Conservation (phyloP, 2,888 invertebrate species). For the Hyalella azteca region DNA sequence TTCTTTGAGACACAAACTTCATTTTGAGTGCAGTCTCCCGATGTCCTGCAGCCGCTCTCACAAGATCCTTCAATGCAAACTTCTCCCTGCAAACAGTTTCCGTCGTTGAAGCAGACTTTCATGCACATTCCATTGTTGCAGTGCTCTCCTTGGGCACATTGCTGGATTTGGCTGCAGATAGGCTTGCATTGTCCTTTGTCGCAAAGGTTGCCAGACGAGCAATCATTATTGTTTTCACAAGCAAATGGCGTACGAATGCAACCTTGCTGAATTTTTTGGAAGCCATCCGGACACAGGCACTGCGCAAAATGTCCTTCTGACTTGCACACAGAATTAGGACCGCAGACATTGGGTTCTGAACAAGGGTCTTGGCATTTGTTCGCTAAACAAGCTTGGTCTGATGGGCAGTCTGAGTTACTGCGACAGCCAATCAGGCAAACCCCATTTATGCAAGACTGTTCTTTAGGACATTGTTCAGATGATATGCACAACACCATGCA, state of each 20-base stretch:
- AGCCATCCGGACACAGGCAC: slow-evolving; percentile 80
- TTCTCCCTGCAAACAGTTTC: slow-evolving; percentile 88
- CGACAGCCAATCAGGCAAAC: slow-evolving; percentile 84
- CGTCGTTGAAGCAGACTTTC: slow-evolving; percentile 86
- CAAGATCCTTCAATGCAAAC: slow-evolving; percentile 83
- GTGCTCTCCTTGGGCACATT: slow-evolving; percentile 83
- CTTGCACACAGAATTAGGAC: slow-evolving; percentile 77
- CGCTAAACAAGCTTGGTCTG: slow-evolving; percentile 79
- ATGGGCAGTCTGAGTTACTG: slow-evolving; percentile 79
- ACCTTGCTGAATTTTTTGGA: slow-evolving; percentile 86
- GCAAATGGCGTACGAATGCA: slow-evolving; percentile 80
- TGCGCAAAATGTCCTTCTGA: slow-evolving; percentile 79
- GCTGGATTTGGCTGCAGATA: slow-evolving; percentile 73
- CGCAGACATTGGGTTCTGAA: slow-evolving; percentile 78
- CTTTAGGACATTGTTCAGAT: slow-evolving; percentile 79
- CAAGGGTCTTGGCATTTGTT: slow-evolving; percentile 87
- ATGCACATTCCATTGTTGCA: slow-evolving; percentile 77
- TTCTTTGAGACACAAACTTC: slow-evolving; percentile 77
- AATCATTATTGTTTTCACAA: slow-evolving; percentile 73
- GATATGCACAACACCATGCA: slow-evolving; percentile 81
- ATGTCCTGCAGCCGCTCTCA: slow-evolving; percentile 80
- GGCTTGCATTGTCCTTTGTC: slow-evolving; percentile 78
- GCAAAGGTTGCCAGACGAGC: slow-evolving; percentile 72
- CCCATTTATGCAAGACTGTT: slow-evolving; percentile 81
- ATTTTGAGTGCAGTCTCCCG: slow-evolving; percentile 78